These are phyloP conservation scores for Trogon melanurus DNA, from an alignment of 2,113 vertebrate species.

Conservation along the genomic window DNA sequence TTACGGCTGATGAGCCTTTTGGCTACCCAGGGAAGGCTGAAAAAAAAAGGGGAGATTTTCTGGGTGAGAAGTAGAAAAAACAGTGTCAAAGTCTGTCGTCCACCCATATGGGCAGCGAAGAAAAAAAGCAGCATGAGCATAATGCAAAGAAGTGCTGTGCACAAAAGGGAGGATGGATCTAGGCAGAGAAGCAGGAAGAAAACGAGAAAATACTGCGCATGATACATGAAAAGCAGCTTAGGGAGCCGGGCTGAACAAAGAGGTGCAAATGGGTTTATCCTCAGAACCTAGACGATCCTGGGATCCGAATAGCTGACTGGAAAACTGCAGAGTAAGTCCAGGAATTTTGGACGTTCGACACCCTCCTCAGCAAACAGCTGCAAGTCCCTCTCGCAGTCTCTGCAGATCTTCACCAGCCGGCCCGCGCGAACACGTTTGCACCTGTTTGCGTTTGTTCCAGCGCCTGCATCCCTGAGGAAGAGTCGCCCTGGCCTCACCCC, in stretches of 20 bases:
- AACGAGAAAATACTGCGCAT: not conserved
- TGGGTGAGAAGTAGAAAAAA: not conserved
- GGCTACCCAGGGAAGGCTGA: not conserved
- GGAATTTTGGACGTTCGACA: not conserved
- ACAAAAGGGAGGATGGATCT: not conserved
- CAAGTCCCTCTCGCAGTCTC: not conserved
- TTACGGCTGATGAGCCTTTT: not conserved
- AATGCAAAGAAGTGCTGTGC: not conserved
- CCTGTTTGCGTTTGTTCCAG: not conserved
- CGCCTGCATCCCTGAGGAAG: rapidly evolving
- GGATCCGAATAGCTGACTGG: not conserved
- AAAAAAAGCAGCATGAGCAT: not conserved
- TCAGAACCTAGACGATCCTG: rapidly evolving
- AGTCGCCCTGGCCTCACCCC: not conserved
- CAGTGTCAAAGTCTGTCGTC: rapidly evolving
- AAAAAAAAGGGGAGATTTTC: not conserved
- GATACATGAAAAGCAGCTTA: not conserved
- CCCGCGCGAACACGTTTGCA: not conserved
- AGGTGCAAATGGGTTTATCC: not conserved
- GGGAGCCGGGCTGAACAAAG: not conserved
- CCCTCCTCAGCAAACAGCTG: not conserved
- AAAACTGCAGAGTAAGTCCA: not conserved
- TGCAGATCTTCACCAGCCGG: not conserved
- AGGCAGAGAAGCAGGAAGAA: not conserved
- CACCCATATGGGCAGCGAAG: not conserved